Base-by-base conservation (phyloP, 1,140 invertebrate species). In the Drosophila parvula region DNA sequence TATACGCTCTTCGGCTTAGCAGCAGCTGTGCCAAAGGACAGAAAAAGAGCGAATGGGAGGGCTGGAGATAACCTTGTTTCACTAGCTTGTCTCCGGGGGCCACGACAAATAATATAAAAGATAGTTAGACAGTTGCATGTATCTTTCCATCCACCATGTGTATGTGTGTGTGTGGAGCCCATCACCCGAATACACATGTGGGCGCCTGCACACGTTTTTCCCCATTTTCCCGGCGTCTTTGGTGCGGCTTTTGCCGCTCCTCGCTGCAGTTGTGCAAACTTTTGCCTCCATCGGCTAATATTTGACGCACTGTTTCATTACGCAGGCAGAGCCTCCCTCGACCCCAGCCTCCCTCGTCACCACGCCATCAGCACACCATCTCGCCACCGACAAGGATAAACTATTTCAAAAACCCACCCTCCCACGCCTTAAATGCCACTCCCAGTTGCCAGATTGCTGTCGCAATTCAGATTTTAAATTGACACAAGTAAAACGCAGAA, bases 391-490 rank as follows among this genome's bases (percentile, higher is more conserved):
- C 64, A 69, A 71, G 65, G 65, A 71, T 58, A 71, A 70, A 71
- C 68, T 71, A 64, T 60, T 64, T 59, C 5, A 14, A 22, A 38
- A 1, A 22, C 12, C n/a, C 43, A 40, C 32, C 18, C 64, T 14
- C 51, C 36, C 68, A 70, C 65, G 51, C 51, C 67, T 27, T 30
- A 41, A 40, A 56, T 50, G 14, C 48, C 18, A 32, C 40, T 56
- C 27, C 43, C 67, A 76, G 50, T 50, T 79, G 40, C 50, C 53
- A 58, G 51, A 56, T 79, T 48, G 61, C 59, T 63, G 55, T 57
- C 65, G 78, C 75, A 68, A 78, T 82, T 77, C 65, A 67, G 86
- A 86, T 88, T 86, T 88, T 63, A 83, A 86, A 86, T 88, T 73
- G 75, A 86, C 68, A 81, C 73, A 81, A 68, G 65, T 61, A 84